Percentiles rank a stretch among this genome's conserved stretches.
phyloP scores from a whole-genome alignment of 2,888 invertebrate genomes.

The Morpho deidamia region DNA sequence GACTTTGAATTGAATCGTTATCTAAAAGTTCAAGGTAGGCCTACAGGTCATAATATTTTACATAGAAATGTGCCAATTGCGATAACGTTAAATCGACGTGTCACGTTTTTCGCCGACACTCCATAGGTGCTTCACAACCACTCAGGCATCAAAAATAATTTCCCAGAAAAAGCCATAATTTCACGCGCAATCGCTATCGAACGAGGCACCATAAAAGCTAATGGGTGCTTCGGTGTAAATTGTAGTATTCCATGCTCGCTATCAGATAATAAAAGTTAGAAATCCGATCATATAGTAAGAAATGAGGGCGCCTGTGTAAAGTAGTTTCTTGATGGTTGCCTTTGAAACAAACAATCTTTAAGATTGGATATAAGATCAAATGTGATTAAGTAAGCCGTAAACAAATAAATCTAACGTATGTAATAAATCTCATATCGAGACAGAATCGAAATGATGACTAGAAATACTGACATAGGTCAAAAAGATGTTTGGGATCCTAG shows the following conservation, averaged over 20 bases:
- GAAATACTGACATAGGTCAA: too few relatives aligned
- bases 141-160: slow-evolving; percentile 10
- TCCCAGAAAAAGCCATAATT: slow-evolving; percentile 10
- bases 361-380: too few relatives aligned
- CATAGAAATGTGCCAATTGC: background rate
- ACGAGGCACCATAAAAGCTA: slow-evolving; percentile 11
- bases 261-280: slow-evolving; percentile 14
- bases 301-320: background rate
- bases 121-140: background rate
- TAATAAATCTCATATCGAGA: too few relatives aligned
- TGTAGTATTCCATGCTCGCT: slow-evolving; percentile 12
- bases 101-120: background rate
- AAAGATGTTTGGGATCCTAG: too few relatives aligned
- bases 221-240: slow-evolving; percentile 14
- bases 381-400: too few relatives aligned
- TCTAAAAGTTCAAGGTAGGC: too few relatives aligned
- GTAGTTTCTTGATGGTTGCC: background rate
- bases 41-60: too few relatives aligned
- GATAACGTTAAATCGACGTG: background rate
- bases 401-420: too few relatives aligned
- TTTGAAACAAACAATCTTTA: too few relatives aligned
- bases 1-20: too few relatives aligned
- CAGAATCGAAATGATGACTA: too few relatives aligned
- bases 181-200: slow-evolving; percentile 7
- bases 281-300: background rate